Evolutionary conservation across 2,888 invertebrate species (phyloP).

Genomic region (Mylabris sibirica): DNA sequence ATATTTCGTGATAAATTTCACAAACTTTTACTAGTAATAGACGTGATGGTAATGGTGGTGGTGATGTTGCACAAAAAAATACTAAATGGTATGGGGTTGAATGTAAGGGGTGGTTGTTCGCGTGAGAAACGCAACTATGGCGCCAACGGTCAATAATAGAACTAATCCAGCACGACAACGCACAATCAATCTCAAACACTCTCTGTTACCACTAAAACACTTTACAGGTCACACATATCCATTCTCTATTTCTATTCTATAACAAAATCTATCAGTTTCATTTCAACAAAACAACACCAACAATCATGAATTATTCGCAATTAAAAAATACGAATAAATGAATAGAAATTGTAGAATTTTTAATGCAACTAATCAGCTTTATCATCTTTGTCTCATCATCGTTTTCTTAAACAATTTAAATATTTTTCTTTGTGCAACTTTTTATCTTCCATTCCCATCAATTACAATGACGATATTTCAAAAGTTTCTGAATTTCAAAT

Average conservation of each 20-base stretch:
- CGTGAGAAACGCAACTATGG: conserved; percentile 50
- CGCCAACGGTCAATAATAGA: conserved; percentile 50
- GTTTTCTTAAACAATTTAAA: conserved; percentile 9
- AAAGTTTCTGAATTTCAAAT: conserved; percentile 20
- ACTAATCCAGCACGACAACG: conserved; percentile 54
- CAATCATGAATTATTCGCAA: not conserved
- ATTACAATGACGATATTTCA: conserved; percentile 14
- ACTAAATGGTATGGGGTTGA: conserved; percentile 44
- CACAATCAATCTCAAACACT: conserved; percentile 52
- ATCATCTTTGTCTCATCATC: not conserved
- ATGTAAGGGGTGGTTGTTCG: conserved; percentile 37
- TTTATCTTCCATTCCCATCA: conserved; percentile 9
- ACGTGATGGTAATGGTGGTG: conserved; percentile 38
- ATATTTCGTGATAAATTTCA: conserved; percentile 54
- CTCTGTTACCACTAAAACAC: conserved; percentile 33
- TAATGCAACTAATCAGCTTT: not conserved
- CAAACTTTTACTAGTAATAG: conserved; percentile 27
- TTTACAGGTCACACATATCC: conserved; percentile 37
- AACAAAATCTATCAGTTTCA: not conserved
- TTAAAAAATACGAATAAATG: not conserved
- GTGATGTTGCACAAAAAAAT: conserved; percentile 25
- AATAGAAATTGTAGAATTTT: not conserved
- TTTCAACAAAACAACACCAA: not conserved
- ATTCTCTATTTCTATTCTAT: not conserved
- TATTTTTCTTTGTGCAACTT: not conserved